phyloP scores from a whole-genome alignment of 2,797 vertebrate genomes.

The Chanos chanos region DNA sequence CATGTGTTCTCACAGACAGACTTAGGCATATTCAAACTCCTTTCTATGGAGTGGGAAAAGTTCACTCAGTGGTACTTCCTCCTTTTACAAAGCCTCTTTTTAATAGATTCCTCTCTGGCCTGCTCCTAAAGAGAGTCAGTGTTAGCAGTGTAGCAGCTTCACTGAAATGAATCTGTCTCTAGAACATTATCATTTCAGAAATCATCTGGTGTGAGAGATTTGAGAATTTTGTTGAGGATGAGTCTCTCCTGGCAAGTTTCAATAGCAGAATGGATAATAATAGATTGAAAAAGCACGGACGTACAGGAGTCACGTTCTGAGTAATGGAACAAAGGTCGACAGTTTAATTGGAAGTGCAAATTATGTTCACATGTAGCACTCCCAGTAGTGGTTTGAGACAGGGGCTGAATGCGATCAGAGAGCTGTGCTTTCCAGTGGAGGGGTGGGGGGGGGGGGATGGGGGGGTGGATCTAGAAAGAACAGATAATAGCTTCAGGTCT shows the following conservation, averaged over 20 bases:
- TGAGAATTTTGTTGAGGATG: too few relatives aligned
- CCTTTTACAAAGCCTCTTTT: neutral
- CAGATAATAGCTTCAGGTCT: conserved; percentile 54
- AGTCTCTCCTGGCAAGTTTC: conserved; percentile 39
- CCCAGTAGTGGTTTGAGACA: conserved; percentile 82
- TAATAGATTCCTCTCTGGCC: conserved; percentile 8
- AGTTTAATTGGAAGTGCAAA: conserved; percentile 94
- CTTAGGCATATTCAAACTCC: neutral
- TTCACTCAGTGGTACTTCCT: neutral
- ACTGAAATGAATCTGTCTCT: neutral
- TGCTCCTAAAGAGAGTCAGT: neutral
- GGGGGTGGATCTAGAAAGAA: conserved; percentile 67
- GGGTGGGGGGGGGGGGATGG: conserved; percentile 39
- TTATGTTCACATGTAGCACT: conserved; percentile 85
- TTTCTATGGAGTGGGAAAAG: neutral
- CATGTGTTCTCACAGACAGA: conserved; percentile 61
- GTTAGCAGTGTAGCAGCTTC: conserved; percentile 18
- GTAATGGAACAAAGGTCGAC: conserved; percentile 83
- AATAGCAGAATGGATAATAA: conserved; percentile 62
- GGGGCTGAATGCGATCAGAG: conserved; percentile 69
- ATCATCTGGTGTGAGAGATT: too few relatives aligned
- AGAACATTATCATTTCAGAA: too few relatives aligned
- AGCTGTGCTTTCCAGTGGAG: conserved; percentile 59
- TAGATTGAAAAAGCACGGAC: conserved; percentile 61
- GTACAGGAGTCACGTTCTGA: conserved; percentile 69